These are phyloP conservation scores for Lepidothrix coronata DNA, from an alignment of 2,113 vertebrate species.

Conservation along the genomic window DNA sequence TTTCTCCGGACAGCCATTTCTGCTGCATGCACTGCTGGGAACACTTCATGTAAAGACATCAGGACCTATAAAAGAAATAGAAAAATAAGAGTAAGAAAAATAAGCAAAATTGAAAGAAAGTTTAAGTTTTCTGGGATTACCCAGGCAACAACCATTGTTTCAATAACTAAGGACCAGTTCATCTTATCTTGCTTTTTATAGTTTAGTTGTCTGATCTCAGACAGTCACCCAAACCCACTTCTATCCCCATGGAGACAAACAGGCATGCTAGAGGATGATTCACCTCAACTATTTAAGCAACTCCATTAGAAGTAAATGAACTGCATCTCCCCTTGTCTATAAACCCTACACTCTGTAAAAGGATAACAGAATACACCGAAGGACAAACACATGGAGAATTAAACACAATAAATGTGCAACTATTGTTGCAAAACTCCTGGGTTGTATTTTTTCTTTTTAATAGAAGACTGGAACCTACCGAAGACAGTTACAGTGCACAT, in stretches of 20 bases:
- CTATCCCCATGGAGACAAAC: neutral
- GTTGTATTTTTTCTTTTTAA: neutral
- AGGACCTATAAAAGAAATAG: constrained; percentile 78
- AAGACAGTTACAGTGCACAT: neutral
- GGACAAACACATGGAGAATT: neutral
- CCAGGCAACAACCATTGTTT: neutral
- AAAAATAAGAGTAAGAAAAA: neutral
- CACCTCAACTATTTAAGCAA: neutral
- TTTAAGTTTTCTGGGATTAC: neutral
- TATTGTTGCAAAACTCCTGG: neutral
- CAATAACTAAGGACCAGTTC: neutral
- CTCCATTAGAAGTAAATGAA: neutral
- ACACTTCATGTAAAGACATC: constrained; percentile 89
- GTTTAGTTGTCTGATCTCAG: neutral
- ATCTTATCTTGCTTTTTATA: neutral
- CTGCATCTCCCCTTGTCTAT: neutral
- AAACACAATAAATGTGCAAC: neutral
- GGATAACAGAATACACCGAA: neutral
- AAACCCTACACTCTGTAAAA: neutral
- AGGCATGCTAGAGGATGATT: neutral
- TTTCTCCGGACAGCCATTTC: constrained; percentile 89
- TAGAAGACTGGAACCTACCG: neutral
- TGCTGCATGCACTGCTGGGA: constrained; percentile 91
- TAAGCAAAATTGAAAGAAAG: neutral
- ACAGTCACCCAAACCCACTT: neutral